These are phyloP conservation scores for Malurus splendens DNA, from an alignment of 2,797 vertebrate genomes.

Conservation along the genomic window DNA sequence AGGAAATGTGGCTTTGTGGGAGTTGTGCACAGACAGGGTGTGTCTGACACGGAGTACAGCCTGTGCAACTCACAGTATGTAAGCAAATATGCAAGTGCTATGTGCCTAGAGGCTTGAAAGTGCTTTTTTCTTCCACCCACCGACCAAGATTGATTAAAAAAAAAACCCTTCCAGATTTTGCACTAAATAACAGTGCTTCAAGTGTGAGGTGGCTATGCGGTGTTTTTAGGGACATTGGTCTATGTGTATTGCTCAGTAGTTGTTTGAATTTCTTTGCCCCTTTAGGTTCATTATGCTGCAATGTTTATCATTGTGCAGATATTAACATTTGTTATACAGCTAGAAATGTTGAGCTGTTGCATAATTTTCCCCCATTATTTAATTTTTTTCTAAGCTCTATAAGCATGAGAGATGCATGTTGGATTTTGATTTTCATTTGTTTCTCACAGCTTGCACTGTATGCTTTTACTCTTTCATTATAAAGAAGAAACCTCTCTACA, in stretches of 20 bases:
- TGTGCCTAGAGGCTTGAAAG: not conserved
- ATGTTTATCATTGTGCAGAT: not conserved
- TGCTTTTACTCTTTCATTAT: not conserved
- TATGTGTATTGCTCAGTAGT: not conserved
- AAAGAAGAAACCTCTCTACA: not conserved
- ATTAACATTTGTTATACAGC: not conserved
- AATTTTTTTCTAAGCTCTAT: not conserved
- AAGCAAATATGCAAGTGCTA: not conserved
- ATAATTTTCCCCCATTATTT: not conserved
- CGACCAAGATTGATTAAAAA: fast-evolving
- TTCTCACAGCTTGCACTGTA: not conserved
- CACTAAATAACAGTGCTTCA: not conserved
- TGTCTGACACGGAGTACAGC: not conserved
- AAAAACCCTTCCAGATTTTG: not conserved
- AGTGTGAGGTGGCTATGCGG: not conserved
- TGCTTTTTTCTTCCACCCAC: not conserved
- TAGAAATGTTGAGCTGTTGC: not conserved
- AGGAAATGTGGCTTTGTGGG: not conserved
- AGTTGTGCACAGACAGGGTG: not conserved
- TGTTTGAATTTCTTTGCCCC: not conserved
- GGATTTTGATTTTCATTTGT: not conserved
- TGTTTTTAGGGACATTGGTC: not conserved
- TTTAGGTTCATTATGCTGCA: not conserved
- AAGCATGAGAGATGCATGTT: not conserved
- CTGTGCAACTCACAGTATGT: not conserved